These are phyloP conservation scores for Atta colombica DNA, from an alignment of 1,140 invertebrate genomes.

Conservation along the genomic window DNA sequence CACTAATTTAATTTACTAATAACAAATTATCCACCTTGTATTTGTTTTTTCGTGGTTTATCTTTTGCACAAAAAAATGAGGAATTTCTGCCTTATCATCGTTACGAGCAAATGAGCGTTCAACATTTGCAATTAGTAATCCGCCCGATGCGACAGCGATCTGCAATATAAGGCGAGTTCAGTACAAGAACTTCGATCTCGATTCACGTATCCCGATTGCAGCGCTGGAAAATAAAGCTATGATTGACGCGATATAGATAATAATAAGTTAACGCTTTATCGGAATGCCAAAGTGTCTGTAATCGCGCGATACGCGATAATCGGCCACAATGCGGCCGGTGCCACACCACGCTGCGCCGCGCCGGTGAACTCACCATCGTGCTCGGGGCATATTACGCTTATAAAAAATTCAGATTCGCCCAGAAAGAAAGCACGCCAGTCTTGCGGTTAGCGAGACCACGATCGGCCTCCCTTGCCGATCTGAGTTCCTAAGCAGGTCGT, in stretches of 20 bases:
- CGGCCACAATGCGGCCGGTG: neutral
- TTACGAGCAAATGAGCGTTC: neutral
- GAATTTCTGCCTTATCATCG: neutral
- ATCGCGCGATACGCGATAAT: constrained; percentile 63
- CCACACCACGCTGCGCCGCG: neutral
- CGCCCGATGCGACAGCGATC: neutral
- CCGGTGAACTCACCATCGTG: constrained; percentile 16
- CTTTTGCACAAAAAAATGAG: neutral
- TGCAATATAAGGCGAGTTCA: neutral
- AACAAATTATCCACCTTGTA: neutral
- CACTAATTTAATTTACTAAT: neutral
- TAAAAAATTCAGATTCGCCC: constrained; percentile 64
- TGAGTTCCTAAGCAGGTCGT: constrained; percentile 38
- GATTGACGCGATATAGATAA: constrained; percentile 65
- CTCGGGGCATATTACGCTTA: constrained; percentile 37
- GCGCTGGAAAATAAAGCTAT: constrained; percentile 38
- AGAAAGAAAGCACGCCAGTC: constrained; percentile 42
- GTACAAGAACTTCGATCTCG: neutral
- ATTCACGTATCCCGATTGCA: constrained; percentile 7
- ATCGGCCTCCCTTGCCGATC: constrained; percentile 34
- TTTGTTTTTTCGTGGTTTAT: neutral
- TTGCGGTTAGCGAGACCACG: constrained; percentile 33
- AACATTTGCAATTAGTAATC: constrained; percentile 15
- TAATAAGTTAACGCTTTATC: constrained; percentile 22
- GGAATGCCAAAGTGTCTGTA: constrained; percentile 31